phyloP scores from a whole-genome alignment of 2,797 vertebrate species.

The Alauda arvensis region DNA sequence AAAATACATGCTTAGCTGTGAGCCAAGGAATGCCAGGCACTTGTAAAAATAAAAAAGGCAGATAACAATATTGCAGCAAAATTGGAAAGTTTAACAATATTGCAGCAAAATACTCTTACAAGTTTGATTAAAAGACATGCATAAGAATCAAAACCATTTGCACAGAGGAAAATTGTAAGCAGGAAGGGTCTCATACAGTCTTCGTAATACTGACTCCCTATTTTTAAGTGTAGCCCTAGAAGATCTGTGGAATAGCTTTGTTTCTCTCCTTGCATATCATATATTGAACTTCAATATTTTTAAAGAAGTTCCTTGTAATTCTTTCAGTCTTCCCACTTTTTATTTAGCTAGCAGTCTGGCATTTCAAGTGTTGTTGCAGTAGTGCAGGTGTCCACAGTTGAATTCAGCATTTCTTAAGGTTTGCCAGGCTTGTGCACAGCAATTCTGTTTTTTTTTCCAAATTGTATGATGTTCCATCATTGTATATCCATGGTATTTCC shows the following conservation, averaged over 20 bases:
- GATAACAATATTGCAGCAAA: neutral
- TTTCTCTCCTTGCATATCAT: neutral
- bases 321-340: neutral
- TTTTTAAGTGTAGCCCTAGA: neutral
- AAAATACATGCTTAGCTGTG: neutral
- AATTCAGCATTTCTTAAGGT: neutral
- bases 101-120: neutral
- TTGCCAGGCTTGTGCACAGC: neutral
- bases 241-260: neutral
- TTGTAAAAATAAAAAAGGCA: neutral
- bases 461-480: neutral
- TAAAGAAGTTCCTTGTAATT: neutral
- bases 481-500: neutral
- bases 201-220: neutral
- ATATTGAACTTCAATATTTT: neutral
- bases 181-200: neutral
- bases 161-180: neutral
- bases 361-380: neutral
- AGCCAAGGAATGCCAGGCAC: conserved; percentile 29
- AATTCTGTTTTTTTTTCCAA: neutral
- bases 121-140: neutral
- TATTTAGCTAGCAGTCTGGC: neutral
- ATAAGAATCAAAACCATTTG: neutral
- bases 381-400: neutral
- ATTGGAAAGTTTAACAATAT: neutral